These are phyloP conservation scores for Sarcoramphus papa DNA, from an alignment of 2,797 vertebrate species.

Conservation along the genomic window DNA sequence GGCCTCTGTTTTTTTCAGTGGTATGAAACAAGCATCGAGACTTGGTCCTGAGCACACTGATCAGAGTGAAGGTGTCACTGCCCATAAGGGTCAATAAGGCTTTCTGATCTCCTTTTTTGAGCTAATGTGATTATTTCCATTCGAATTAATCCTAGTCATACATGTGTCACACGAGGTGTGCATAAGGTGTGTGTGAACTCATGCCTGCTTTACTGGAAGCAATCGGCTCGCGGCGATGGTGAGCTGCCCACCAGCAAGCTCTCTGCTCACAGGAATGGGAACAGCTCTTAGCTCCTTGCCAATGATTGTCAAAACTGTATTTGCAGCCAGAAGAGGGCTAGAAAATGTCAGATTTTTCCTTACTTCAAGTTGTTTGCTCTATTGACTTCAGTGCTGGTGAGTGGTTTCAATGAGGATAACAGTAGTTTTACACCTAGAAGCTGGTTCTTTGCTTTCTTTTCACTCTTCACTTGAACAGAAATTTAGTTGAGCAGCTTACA, in stretches of 20 bases:
- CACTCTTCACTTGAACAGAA: background rate
- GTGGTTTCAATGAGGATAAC: background rate
- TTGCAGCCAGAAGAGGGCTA: background rate
- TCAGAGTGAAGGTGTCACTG: background rate
- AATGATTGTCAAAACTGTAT: background rate
- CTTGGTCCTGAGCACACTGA: background rate
- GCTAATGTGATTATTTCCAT: background rate
- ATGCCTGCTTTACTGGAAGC: background rate
- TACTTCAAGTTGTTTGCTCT: background rate
- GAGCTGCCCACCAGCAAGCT: background rate
- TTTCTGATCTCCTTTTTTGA: background rate
- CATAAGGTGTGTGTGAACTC: background rate
- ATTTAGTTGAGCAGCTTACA: background rate
- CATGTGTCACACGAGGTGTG: fast-evolving
- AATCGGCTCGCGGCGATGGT: background rate
- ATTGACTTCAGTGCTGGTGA: background rate
- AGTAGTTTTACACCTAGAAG: background rate
- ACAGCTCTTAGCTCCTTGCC: background rate
- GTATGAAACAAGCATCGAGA: background rate
- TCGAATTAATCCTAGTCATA: background rate
- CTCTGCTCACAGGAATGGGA: background rate
- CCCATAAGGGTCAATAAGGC: background rate
- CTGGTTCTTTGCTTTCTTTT: background rate
- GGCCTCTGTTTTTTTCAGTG: background rate
- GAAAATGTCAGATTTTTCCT: background rate